Base-by-base conservation (phyloP, 2,888 invertebrate species). In the Rhodophaea formosa region DNA sequence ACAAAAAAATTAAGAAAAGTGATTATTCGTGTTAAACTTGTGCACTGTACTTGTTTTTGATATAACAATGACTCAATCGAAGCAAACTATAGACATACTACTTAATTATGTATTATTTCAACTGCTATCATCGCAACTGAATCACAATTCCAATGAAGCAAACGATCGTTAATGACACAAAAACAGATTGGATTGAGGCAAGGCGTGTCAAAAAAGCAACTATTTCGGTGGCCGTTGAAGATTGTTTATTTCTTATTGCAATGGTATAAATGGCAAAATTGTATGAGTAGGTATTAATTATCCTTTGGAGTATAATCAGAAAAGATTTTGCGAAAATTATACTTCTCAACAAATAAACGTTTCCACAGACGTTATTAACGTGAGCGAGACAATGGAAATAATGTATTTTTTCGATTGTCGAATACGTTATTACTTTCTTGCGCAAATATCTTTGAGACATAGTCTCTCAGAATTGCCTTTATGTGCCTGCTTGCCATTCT, bases 141-240 rank as follows among this genome's bases (percentile, higher is more conserved):
- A 17, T 51, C 35, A 17, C 16, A 39, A 10, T 10, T 35, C 12
- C 17, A 39, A 35, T 51, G 35, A 51, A 35, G 51, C 51, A 51
- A 49, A 32, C 51, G 39, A 51, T 51, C 51, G 35, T 35, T 51
- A 51, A 51, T 51, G 32, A 54, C 43, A 17, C 53, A 44, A 54
- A 54, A 54, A 43, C 44, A 15, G 29, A 43, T 42, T 43, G 14
- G 8, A 43, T 42, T 53, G 29, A 53, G n/a, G 42, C 23, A 30
- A 49, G 15, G 29, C 42, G 43, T 39, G 39, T 51, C 12, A 49
- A 49, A 30, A 49, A 30, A 47, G 23, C 12, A 5, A 14, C 14
- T 15, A 30, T 51, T 32, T 32, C 32, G 32, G 12, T 32, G 23
- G 14, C 15, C 32, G 30, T 10, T 16, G 32, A 12, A 17, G 15